Base-by-base conservation (phyloP, 64 coral and sea anemone genomes). In the Montipora foliosa region DNA sequence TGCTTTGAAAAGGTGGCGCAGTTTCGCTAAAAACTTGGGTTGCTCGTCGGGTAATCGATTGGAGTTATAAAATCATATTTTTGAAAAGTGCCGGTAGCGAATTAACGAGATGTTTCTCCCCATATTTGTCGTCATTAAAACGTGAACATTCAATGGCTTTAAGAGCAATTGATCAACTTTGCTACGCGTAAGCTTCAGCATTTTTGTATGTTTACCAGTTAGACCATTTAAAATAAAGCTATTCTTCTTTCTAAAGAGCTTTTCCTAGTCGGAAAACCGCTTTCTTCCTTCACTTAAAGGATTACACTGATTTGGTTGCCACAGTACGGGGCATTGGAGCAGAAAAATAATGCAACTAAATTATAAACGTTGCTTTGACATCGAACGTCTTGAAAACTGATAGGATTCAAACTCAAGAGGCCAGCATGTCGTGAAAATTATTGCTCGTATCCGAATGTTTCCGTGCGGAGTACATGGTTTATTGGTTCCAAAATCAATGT, bases 301-400 rank as follows among this genome's bases (percentile, higher is more conserved):
- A 19, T 15, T 71, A 49, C 37, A 37, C 37, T 21, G 4, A 66
- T 22, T 71, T 24, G 82, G 45, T 71, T 86, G 13, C 46, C 19
- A 46, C 44, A 9, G 46, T 29, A 4, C 25, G 46, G 9, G 49
- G 44, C 61, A 72, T 44, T 72, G 5, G 17, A 71, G 82, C 60
- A n/a, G 67, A 72, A 85, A 72, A 49, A 10, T 6, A 84, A 82
- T 10, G 68, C 58, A 70, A 86, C 82, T 44, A 19, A 86, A 86
- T 86, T 70, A 84, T 4, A 37, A 37, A 37, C 62, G 16, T 46
- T 86, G 82, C 14, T 67, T 16, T 64, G 61, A 3, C 9, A 64
- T 64, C 60, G 44, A 62, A 46, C 8, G 1, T 64, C 44, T 47
- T 44, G 5, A 19, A 61, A 46, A 16, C 4, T 46, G 82, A 85